phyloP scores from a whole-genome alignment of 2,888 invertebrate species.

The Caradrina clavipalpis region DNA sequence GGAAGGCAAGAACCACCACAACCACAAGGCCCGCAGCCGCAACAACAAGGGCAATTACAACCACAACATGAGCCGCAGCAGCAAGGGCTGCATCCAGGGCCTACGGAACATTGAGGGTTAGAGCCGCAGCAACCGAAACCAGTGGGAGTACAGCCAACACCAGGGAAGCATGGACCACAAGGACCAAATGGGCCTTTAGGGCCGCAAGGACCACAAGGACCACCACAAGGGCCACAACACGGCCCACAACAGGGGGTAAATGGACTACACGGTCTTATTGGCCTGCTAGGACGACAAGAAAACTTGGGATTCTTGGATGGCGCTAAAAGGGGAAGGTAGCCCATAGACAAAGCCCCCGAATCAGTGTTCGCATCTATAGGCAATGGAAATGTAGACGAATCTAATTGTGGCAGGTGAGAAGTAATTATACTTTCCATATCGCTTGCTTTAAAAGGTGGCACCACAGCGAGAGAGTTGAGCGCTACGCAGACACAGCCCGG shows the following conservation, averaged over 20 bases:
- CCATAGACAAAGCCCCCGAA: conserved; percentile 16
- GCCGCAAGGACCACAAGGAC: conserved; percentile 15
- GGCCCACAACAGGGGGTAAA: conserved; percentile 48
- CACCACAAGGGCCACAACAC: conserved; percentile 57
- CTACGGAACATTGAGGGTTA: conserved; percentile 16
- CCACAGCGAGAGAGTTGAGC: conserved; percentile 12
- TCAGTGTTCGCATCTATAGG: conserved; percentile 11
- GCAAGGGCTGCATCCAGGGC: conserved; percentile 18
- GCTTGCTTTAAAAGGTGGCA: not conserved
- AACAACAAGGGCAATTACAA: not conserved
- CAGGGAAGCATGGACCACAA: conserved; percentile 32
- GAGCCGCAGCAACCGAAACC: conserved; percentile 26
- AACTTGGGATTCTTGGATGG: not conserved
- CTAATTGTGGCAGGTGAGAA: conserved; percentile 1
- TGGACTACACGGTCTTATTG: conserved; percentile 26
- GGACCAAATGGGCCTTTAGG: conserved; percentile 29
- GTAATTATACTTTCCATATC: conserved; percentile 1
- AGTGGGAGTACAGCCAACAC: conserved; percentile 9
- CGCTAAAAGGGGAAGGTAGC: conserved; percentile 14
- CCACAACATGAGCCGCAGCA: conserved; percentile 2
- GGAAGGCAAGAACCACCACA: conserved; percentile 1
- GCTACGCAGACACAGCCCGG: conserved; percentile 40
- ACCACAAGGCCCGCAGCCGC: conserved; percentile 4
- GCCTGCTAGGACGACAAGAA: not conserved
- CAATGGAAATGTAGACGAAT: conserved; percentile 19